Base-by-base conservation (phyloP, 2,797 vertebrate genomes). In the Synanceia verrucosa region DNA sequence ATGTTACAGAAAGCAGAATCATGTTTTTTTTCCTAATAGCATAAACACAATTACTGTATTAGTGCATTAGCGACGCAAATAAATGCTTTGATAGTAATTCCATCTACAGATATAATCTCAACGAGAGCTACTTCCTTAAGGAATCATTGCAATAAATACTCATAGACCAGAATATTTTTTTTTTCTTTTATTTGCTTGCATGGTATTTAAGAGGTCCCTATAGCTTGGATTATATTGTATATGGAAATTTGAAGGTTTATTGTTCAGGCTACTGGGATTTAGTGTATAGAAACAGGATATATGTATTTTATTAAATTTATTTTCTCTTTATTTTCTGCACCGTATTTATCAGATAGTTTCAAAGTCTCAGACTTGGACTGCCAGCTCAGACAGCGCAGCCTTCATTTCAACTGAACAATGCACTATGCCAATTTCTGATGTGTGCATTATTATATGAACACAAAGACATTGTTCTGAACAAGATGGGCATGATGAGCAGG, bases 401-500 rank as follows among this genome's bases (percentile, higher is more conserved):
- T 65, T 80, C 70, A 86, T 78, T 80, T 83, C 47, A 83, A 87
- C 61, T 62, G 82, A 88, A 91, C 90, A 88, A 91, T 88, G 76
- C 67, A 76, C 84, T 68, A 43, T 82, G 87, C 76, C 79, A 72
- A 68, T 78, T 84, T 73, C 55, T 84, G 62, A 86, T 88, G 79
- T 81, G 73, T 70, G 83, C 69, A 79, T 90, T 87, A 88, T 88
- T 89, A 34, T 78, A 70, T 63, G 71, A 86, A 84, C 68, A 86
- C 85, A 88, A 83, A 87, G 84, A 87, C 84, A 79, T 88, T 89
- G 88, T 88, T 90, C 67, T 26, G 63, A 83, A 84, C 79, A 84
- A 78, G 83, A 89, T 78, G 87, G 80, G 84, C 84, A 85, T 87
- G 84, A 86, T 87, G 88, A 89, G 88, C 88, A 92, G 90, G 89